Evolutionary conservation across 2,888 invertebrate species (phyloP), one percentile per base, ranked within the genome.

Genomic region (Coelopa pilipes): DNA sequence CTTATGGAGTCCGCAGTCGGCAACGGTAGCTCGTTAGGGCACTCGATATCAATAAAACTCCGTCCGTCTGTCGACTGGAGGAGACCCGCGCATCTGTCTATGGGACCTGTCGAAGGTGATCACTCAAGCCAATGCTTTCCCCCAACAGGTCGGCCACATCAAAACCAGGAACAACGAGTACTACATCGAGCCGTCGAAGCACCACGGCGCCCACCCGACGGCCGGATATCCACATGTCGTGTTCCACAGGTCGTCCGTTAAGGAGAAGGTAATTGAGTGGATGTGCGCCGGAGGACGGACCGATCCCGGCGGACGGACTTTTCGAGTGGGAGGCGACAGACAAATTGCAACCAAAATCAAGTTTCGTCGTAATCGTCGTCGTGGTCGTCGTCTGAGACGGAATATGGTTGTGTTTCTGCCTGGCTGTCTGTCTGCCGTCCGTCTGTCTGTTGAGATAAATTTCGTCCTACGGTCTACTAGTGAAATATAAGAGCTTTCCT

Each of bases 101-200:
- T 34, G 34, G 34, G 34, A 34, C 7, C 34, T 34, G 34, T 4
- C 34, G 2, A 19, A 10, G 4, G 24, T 59, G 21, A 19, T 46
- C 17, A 47, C 19, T 66, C 47, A 66, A 47, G 13, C 1, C 21
- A 24, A 21, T 24, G 12, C 47, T n/a, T 70, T 12, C 19, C 66
- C 49, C 45, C 83, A 82, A 78, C 88, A 93, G 93, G 90, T 91
- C 80, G 93, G 93, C 24, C 89, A 92, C 81, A 90, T 93, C 76
- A 89, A 91, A 82, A 92, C 92, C 19, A 90, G 90, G 79, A 88
- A 90, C 76, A 92, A 91, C 76, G 92, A 92, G 85, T 93, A 91
- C 86, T 93, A 91, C 88, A 91, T 93, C 77, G 93, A 93, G 86
- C 93, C 93, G 53, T 90, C 91, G 49, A 90, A 91, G 81, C 89